A percentile compares a stretch with the other conserved stretches of the same genome.
Evolutionary conservation across 2,888 invertebrate genomes (phyloP).

Genomic region (Chalcosyrphus nemorum): DNA sequence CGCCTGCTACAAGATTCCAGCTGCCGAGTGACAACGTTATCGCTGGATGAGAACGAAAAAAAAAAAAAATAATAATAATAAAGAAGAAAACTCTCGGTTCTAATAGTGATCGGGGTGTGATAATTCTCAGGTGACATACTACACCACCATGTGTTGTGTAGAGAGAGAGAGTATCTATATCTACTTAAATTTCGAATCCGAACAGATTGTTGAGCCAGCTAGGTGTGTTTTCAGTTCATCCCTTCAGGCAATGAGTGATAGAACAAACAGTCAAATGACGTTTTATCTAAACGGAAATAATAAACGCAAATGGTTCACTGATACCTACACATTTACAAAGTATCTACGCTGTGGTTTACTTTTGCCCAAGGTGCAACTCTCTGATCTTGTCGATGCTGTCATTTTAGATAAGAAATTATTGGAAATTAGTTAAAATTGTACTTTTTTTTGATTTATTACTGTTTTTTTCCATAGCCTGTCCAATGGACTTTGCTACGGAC

Average conservation of each 20-base stretch:
- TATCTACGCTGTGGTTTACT: slow-evolving; percentile 32
- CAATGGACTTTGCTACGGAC: not conserved
- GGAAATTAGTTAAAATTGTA: slow-evolving; percentile 17
- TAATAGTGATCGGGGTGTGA: slow-evolving; percentile 60
- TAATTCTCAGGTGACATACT: slow-evolving; percentile 67
- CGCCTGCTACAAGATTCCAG: slow-evolving; percentile 61
- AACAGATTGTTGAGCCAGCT: not conserved
- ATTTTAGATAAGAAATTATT: slow-evolving; percentile 56
- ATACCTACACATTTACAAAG: not conserved
- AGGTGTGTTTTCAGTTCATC: slow-evolving; percentile 64
- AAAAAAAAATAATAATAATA: slow-evolving; percentile 13
- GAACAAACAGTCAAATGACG: slow-evolving; percentile 57
- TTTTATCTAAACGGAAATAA: slow-evolving; percentile 69
- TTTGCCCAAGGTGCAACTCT: slow-evolving; percentile 46
- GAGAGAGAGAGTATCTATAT: not conserved
- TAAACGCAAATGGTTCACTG: slow-evolving; percentile 52
- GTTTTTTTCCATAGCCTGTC: too few species aligned
- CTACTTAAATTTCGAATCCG: slow-evolving; percentile 11
- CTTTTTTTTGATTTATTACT: not conserved
- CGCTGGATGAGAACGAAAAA: slow-evolving; percentile 30
- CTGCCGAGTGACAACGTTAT: slow-evolving; percentile 57
- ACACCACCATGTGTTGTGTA: slow-evolving; percentile 10
- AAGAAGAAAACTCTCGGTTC: slow-evolving; percentile 20
- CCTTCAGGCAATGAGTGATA: slow-evolving; percentile 51
- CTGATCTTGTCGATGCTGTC: slow-evolving; percentile 68